Percentiles rank a stretch among this genome's conserved stretches.
Evolutionary conservation across 2,888 invertebrate genomes (phyloP).

Genomic region (Eristalis pertinax): DNA sequence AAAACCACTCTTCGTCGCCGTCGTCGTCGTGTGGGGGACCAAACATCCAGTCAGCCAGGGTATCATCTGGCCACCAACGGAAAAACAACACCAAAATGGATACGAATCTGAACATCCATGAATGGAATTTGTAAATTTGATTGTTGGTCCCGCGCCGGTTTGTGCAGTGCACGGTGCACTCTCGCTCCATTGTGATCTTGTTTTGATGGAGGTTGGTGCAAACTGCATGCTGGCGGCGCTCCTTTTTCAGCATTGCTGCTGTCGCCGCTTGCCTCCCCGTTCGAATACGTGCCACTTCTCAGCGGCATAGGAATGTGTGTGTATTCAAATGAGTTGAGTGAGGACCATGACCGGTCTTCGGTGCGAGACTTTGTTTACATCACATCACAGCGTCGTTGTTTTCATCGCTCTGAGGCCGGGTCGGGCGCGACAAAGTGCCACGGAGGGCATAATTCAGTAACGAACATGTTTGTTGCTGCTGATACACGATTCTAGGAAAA

Average conservation of each 20-base stretch:
- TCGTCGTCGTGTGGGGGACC: constrained; percentile 64
- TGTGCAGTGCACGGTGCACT: constrained; percentile 1
- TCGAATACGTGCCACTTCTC: constrained; percentile 60
- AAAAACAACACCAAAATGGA: constrained; percentile 70
- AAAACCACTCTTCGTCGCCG: not conserved
- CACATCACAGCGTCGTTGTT: constrained; percentile 5
- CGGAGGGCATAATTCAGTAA: constrained; percentile 10
- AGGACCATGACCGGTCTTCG: constrained; percentile 52
- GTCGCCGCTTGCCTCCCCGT: not conserved
- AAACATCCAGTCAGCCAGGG: not conserved
- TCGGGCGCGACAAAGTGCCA: no score
- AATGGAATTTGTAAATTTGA: constrained; percentile 81
- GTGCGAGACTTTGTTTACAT: constrained; percentile 66
- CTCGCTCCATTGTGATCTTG: constrained; percentile 37
- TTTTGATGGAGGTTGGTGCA: constrained; percentile 51
- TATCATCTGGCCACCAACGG: constrained; percentile 56
- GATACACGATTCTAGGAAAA: constrained; percentile 67
- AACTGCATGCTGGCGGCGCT: constrained; percentile 41
- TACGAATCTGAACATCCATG: constrained; percentile 75
- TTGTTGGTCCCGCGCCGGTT: constrained; percentile 46
- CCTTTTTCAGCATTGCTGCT: constrained; percentile 28
- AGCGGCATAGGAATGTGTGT: constrained; percentile 54
- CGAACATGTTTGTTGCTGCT: constrained; percentile 53
- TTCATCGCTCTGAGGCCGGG: not conserved
- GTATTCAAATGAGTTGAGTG: constrained; percentile 55